These are phyloP conservation scores for Lasioglossum leucozonium DNA, from an alignment of 2,888 invertebrate species.

Conservation along the genomic window DNA sequence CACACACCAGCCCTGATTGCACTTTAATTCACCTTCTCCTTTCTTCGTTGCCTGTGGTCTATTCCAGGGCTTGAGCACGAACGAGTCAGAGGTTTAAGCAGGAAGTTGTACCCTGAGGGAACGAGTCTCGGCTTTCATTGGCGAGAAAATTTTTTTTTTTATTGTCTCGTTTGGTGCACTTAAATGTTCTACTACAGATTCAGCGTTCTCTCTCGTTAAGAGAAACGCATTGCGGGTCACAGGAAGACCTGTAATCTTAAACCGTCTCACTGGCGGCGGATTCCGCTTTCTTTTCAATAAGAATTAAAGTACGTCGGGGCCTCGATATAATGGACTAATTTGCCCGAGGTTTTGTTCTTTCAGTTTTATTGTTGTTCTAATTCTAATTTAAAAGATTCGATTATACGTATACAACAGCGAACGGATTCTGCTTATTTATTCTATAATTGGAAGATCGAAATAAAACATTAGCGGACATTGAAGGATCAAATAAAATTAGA, in stretches of 20 bases:
- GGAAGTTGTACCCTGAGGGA: slow-evolving; percentile 77
- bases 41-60: slow-evolving; percentile 60
- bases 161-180: slow-evolving; percentile 77
- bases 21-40: slow-evolving; percentile 71
- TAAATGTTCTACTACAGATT: slow-evolving; percentile 31
- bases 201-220: slow-evolving; percentile 29
- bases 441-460: neutral
- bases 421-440: neutral
- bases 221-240: slow-evolving; percentile 51
- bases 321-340: neutral
- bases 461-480: neutral
- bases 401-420: neutral
- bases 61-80: slow-evolving; percentile 66
- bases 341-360: neutral
- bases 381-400: neutral
- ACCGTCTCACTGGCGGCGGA: neutral
- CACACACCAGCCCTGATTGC: slow-evolving; percentile 73
- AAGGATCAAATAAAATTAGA: slow-evolving; percentile 7
- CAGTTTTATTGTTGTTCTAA: too few relatives aligned
- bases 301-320: neutral
- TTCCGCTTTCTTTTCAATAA: neutral
- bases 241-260: slow-evolving; percentile 2
- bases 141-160: slow-evolving; percentile 76
- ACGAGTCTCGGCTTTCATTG: slow-evolving; percentile 73
- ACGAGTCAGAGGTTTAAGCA: slow-evolving; percentile 75